Evolutionary conservation across 2,888 invertebrate genomes (phyloP), one percentile per base, ranked within the genome.

Genomic region (Andrena camellia): DNA sequence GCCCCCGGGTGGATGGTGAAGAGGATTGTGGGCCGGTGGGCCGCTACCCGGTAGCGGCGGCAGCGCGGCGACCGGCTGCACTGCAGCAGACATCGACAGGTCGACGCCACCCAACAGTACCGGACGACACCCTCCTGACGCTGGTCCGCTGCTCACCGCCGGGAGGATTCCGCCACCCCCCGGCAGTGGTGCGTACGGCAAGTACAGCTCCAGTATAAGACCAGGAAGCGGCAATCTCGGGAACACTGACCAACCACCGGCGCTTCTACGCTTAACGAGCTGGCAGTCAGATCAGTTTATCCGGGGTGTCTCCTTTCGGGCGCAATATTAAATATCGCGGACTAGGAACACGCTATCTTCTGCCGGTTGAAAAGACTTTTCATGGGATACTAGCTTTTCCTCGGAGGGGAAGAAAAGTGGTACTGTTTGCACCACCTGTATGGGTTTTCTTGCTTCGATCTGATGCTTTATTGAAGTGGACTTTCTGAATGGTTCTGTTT

Each of bases 111-210:
- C 93, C 77, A 94, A 88, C 33, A 94, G 78, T n/a, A 93, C 93
- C 69, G 94, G 93, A 74, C 93, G 92, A 88, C 93, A 93, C 48
- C 90, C 91, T 42, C 90, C 91, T 64, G 88, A 84, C 64, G 86
- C 91, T 48, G 89, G 88, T 54, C 91, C 90, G 67, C 87, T 91
- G 78, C 88, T 89, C 87, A 94, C 93, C 92, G 93, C 92, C 94
- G 94, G 93, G 93, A 94, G 93, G 93, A 93, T 93, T 76, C 93
- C 92, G 88, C 94, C 93, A 88, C 93, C 93, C 89, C 93, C 93
- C 93, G 94, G 93, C 93, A 94, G 93, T 91, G 93, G 94, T 88
- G 93, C 93, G 92, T 94, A 94, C 84, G 94, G 93, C 92, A 94
- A 90, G 84, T 93, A 94, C 93, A 94, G 94, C 94, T 94, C 94